A percentile compares a stretch with the other conserved stretches of the same genome.
phyloP scores from a whole-genome alignment of 2,888 invertebrate genomes.

The Cheilosia variabilis region DNA sequence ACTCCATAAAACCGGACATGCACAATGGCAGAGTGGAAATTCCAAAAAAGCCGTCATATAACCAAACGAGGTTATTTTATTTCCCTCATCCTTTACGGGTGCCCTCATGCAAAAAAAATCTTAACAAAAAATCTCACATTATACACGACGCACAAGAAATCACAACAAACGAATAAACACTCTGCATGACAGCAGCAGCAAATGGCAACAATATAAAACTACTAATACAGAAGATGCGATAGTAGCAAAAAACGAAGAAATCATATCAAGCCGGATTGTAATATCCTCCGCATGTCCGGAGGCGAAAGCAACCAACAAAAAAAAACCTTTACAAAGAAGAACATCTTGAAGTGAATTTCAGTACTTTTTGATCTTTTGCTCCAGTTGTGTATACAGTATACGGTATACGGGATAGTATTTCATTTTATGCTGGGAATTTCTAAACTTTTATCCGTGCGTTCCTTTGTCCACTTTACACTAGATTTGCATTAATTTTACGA shows the following conservation, averaged over 20 bases:
- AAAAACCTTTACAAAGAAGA: slow-evolving; percentile 10
- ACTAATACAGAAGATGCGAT: slow-evolving; percentile 37
- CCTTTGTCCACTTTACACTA: slow-evolving; percentile 64
- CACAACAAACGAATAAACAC: slow-evolving; percentile 24
- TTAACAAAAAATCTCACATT: slow-evolving; percentile 25
- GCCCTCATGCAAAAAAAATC: too few species aligned
- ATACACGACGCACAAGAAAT: not conserved
- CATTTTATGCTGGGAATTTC: slow-evolving; percentile 43
- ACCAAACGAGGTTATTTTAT: too few species aligned
- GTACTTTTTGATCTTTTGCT: slow-evolving; percentile 41
- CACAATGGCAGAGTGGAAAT: too few species aligned
- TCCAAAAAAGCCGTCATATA: too few species aligned
- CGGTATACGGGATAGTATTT: slow-evolving; percentile 33
- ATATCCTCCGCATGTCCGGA: slow-evolving; percentile 37
- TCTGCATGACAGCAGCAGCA: slow-evolving; percentile 34
- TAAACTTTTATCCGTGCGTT: slow-evolving; percentile 42
- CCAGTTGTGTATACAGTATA: not conserved
- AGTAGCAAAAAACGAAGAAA: slow-evolving; percentile 31
- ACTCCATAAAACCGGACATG: too few species aligned
- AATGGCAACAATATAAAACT: slow-evolving; percentile 57
- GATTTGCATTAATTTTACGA: slow-evolving; percentile 68
- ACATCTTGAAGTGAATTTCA: slow-evolving; percentile 41
- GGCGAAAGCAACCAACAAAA: not conserved
- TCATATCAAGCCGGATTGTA: slow-evolving; percentile 59
- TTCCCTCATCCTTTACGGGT: too few species aligned